Evolutionary conservation across 2,113 vertebrate species (phyloP), one percentile per base, ranked within the genome.

Genomic region (Chascanopsetta lugubris): DNA sequence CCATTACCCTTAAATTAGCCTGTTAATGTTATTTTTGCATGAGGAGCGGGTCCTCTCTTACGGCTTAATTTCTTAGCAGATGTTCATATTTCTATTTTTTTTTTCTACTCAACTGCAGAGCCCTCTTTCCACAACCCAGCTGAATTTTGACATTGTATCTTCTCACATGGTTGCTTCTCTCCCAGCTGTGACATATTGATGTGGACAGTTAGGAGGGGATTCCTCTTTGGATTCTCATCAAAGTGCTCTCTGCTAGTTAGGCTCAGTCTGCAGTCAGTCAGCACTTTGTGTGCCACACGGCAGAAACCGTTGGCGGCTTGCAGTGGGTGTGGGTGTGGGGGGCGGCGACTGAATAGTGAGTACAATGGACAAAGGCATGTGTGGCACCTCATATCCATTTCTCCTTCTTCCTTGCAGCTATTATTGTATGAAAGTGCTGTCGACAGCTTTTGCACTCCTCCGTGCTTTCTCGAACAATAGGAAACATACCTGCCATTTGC

Each of bases 341-440:
- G 6, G 34, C 8, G 79, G 80, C 78, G 61, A 69, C 79, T 69
- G 74, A 77, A 86, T 85, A 78, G 75, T 77, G 79, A 87, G 75
- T 73, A 88, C 85, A 88, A 88, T 90, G 89, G 87, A 86, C 79
- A 82, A 87, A 85, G 75, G 75, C 80, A 87, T 77, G 72, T 86
- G 79, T 83, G 77, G 83, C 83, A 80, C 74, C 82, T 89, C 79
- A 77, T 68, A 82, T 87, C 77, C 81, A 85, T 76, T 88, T 80
- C 75, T 82, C 34, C 69, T 78, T 82, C 77, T 73, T 79, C 79
- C 70, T 87, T 46, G 75, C 77, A 87, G 89, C 89, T 89, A 87
- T 90, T 89, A 88, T 87, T 89, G 85, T 85, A 82, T 74, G 77
- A 92, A 92, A 89, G 78, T 90, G 89, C 91, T 90, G 89, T 88